These are phyloP conservation scores for Drosophila suboccidentalis DNA, from an alignment of 2,888 invertebrate species.

Conservation along the genomic window DNA sequence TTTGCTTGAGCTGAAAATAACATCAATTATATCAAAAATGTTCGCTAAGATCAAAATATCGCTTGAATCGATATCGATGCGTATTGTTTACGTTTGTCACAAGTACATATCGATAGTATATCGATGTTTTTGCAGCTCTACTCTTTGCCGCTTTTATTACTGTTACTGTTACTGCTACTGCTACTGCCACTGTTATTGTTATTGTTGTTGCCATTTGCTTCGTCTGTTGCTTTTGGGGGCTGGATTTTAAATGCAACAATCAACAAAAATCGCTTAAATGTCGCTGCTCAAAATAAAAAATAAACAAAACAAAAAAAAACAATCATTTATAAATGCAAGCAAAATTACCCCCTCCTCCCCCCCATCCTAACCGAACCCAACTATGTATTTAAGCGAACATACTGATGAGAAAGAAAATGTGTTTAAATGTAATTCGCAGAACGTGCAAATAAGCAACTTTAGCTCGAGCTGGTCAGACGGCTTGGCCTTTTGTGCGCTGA, in stretches of 20 bases:
- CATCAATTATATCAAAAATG: background rate
- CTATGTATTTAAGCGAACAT: background rate
- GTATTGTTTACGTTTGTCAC: background rate
- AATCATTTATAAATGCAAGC: constrained; percentile 3
- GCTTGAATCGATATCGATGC: background rate
- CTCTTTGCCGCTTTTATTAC: constrained; percentile 29
- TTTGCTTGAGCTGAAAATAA: background rate
- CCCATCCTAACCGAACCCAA: too few species aligned
- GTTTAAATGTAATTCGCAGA: constrained; percentile 87
- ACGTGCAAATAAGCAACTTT: constrained; percentile 99
- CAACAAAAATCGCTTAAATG: constrained; percentile 27
- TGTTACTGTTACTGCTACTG: constrained; percentile 1
- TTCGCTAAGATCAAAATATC: background rate
- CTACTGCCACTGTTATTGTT: constrained; percentile 14
- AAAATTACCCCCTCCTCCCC: background rate
- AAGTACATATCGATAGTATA: background rate
- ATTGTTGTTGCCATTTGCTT: constrained; percentile 51
- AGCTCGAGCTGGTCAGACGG: constrained; percentile 99
- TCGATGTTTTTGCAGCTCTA: background rate
- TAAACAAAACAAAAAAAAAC: constrained; percentile 1
- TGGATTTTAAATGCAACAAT: constrained; percentile 44
- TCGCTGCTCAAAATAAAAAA: constrained; percentile 21
- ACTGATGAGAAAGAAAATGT: constrained; percentile 24
- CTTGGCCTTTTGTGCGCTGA: constrained; percentile 99
- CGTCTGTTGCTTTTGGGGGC: constrained; percentile 49